A percentile compares a stretch with the other conserved stretches of the same genome.
These are phyloP conservation scores for Philotrypesis tridentata DNA, from an alignment of 1,140 invertebrate genomes.

Conservation along the genomic window DNA sequence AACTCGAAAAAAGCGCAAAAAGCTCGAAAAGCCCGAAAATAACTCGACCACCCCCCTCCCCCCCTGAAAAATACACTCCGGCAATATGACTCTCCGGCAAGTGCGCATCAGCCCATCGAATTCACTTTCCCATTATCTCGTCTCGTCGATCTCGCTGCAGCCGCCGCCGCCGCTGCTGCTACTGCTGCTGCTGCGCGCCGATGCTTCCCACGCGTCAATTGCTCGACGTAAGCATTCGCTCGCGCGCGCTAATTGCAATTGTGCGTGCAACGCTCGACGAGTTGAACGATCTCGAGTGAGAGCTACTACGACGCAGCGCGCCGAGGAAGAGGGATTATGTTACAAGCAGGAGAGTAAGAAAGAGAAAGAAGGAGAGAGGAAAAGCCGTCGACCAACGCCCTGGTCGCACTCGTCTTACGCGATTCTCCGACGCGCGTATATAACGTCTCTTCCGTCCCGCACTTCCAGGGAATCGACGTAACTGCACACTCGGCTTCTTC, in stretches of 20 bases:
- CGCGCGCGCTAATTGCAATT: conserved; percentile 35
- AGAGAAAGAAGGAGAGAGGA: no score
- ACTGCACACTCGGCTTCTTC: no score
- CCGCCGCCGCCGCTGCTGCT: background rate
- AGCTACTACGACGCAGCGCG: background rate
- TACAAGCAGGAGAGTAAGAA: no score
- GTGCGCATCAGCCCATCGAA: conserved; percentile 34
- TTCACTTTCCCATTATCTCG: conserved; percentile 53
- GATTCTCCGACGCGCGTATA: no score
- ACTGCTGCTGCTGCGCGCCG: conserved; percentile 12
- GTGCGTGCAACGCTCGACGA: conserved; percentile 36
- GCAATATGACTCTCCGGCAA: background rate
- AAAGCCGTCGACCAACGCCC: conserved; percentile 30
- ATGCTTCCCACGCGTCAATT: conserved; percentile 54
- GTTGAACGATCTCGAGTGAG: conserved; percentile 30
- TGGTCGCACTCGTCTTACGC: no score
- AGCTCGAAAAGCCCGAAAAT: no score
- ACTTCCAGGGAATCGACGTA: background rate
- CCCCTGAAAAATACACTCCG: background rate
- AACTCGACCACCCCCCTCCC: background rate
- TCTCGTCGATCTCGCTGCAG: conserved; percentile 52
- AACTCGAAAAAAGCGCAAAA: background rate
- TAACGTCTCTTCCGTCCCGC: background rate
- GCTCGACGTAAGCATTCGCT: conserved; percentile 21
- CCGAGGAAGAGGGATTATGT: background rate